Conservation (phyloP, 2,797 vertebrate genomes). For the Manis pentadactyla region DNA sequence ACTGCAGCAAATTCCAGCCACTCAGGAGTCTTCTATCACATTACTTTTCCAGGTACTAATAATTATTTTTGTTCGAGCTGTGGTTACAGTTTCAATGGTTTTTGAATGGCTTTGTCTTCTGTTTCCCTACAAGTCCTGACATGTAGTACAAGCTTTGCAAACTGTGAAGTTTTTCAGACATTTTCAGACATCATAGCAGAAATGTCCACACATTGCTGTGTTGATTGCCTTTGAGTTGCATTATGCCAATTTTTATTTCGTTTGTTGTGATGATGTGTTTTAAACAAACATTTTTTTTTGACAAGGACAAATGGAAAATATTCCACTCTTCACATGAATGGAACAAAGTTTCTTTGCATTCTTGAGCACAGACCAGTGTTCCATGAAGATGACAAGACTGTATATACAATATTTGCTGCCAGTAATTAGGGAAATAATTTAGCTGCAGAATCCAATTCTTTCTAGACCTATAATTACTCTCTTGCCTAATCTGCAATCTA, state of each 20-base stretch:
- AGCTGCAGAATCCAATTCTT: conserved; percentile 31
- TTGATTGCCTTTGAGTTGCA: not conserved
- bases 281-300: not conserved
- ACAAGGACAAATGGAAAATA: conserved; percentile 51
- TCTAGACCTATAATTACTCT: conserved; percentile 7
- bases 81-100: not conserved
- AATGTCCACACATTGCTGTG: not conserved
- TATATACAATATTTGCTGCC: conserved; percentile 46
- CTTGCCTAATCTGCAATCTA: not conserved
- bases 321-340: not conserved
- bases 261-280: conserved; percentile 19
- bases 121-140: not conserved
- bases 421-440: conserved; percentile 44
- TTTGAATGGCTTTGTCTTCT: not conserved
- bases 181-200: not conserved
- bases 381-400: conserved; percentile 35
- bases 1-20: not conserved
- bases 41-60: not conserved
- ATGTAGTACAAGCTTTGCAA: not conserved
- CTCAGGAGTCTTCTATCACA: not conserved
- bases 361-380: conserved; percentile 13
- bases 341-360: conserved; percentile 49
- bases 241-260: not conserved
- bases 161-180: not conserved
- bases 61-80: not conserved